phyloP scores from a whole-genome alignment of 2,113 vertebrate genomes.

The Alethe diademata region DNA sequence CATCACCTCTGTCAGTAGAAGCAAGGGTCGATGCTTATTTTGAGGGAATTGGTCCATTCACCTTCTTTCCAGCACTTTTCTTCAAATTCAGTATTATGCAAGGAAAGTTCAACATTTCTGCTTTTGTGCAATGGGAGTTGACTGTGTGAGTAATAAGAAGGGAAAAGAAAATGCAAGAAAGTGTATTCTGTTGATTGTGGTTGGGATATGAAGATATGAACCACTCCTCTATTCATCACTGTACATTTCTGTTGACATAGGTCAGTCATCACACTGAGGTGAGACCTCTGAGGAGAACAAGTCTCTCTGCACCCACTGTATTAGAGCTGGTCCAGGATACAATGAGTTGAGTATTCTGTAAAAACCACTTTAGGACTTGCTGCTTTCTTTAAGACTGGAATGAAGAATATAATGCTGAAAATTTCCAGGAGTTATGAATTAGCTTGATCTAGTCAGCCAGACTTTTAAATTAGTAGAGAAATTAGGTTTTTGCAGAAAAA shows the following conservation, averaged over 20 bases:
- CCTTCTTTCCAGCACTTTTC: not conserved
- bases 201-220: not conserved
- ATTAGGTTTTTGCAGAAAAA: not conserved
- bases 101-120: not conserved
- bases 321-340: not conserved
- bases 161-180: not conserved
- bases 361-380: not conserved
- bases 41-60: not conserved
- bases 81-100: not conserved
- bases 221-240: not conserved
- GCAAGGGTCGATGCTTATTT: not conserved
- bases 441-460: not conserved
- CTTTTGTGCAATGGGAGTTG: not conserved
- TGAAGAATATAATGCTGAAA: not conserved
- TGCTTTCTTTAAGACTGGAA: not conserved
- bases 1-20: not conserved
- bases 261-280: not conserved
- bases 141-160: not conserved
- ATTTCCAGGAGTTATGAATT: not conserved
- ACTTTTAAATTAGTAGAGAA: not conserved
- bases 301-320: not conserved
- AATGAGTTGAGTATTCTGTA: not conserved
- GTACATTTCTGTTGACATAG: not conserved
- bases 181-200: not conserved
- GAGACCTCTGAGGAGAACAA: not conserved